These are phyloP conservation scores for Camelus bactrianus DNA, from an alignment of 2,113 vertebrate species.

Conservation along the genomic window DNA sequence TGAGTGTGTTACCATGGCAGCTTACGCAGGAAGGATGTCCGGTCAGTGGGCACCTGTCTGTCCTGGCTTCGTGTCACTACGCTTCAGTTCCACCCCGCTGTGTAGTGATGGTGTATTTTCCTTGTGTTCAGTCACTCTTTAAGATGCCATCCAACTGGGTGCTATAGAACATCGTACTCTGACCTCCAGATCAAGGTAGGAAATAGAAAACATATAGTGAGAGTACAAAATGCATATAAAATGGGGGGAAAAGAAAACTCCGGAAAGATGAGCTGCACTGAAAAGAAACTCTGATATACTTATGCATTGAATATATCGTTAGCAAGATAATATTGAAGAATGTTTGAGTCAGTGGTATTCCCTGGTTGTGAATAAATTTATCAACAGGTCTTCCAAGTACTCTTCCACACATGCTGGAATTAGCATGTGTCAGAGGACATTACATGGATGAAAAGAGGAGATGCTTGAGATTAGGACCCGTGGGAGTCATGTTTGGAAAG, in stretches of 20 bases:
- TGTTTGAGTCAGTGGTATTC: neutral
- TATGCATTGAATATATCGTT: neutral
- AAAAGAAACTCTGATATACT: neutral
- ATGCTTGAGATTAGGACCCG: neutral
- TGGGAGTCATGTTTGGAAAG: neutral
- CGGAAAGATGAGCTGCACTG: neutral
- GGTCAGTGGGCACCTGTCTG: neutral
- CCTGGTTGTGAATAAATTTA: neutral
- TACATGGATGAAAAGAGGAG: neutral
- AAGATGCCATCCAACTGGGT: neutral
- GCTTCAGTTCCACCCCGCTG: neutral
- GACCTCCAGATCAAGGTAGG: neutral
- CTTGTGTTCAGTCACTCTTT: neutral
- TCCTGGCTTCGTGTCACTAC: neutral
- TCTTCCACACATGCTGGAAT: neutral
- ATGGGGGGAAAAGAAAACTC: neutral
- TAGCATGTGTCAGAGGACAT: neutral
- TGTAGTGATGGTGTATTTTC: neutral
- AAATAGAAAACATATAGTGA: neutral
- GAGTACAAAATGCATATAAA: constrained; percentile 18
- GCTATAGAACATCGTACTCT: neutral
- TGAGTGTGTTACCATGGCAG: neutral
- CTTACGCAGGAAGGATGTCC: neutral
- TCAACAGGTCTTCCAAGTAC: neutral
- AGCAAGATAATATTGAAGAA: neutral